A percentile compares a stretch with the other conserved stretches of the same genome.
phyloP scores from a whole-genome alignment of 2,797 vertebrate species.

The Kryptopterus vitreolus region DNA sequence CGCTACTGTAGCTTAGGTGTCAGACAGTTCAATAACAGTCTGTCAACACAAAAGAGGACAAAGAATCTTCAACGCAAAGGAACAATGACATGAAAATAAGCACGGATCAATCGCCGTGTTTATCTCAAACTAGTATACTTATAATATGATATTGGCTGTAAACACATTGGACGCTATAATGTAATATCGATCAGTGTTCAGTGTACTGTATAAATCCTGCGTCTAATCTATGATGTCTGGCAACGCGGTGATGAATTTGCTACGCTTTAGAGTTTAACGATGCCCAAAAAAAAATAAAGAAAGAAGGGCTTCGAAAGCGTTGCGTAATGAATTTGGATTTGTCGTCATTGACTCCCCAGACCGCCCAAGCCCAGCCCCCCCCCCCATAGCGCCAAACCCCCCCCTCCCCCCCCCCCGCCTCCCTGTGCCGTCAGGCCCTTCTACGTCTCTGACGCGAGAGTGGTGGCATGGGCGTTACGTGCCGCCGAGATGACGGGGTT shows the following conservation, averaged over 20 bases:
- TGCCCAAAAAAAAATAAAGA: too few species aligned
- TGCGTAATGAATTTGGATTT: slow-evolving; percentile 24
- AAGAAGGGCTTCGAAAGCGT: not conserved
- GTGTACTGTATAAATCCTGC: not conserved
- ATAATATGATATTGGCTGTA: not conserved
- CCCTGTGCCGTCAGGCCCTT: slow-evolving; percentile 59
- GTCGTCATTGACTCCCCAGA: slow-evolving; percentile 38
- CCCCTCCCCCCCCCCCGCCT: too few species aligned
- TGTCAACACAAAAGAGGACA: slow-evolving; percentile 60
- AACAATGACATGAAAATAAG: slow-evolving; percentile 52
- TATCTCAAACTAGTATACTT: not conserved
- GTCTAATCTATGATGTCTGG: not conserved
- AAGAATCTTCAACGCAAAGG: slow-evolving; percentile 35
- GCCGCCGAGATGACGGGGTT: slow-evolving; percentile 51
- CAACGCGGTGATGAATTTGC: not conserved
- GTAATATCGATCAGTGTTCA: slow-evolving; percentile 6
- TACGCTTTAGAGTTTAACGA: not conserved
- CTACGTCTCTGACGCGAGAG: slow-evolving; percentile 58
- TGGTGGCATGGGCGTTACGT: slow-evolving; percentile 56
- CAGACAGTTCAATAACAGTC: slow-evolving; percentile 74
- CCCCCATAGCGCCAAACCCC: too few species aligned
- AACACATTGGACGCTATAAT: not conserved
- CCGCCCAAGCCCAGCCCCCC: too few species aligned
- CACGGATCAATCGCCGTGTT: not conserved
- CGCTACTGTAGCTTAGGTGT: slow-evolving; percentile 52